Conservation (phyloP, 64 coral and sea anemone species). For the Porites australiensis region DNA sequence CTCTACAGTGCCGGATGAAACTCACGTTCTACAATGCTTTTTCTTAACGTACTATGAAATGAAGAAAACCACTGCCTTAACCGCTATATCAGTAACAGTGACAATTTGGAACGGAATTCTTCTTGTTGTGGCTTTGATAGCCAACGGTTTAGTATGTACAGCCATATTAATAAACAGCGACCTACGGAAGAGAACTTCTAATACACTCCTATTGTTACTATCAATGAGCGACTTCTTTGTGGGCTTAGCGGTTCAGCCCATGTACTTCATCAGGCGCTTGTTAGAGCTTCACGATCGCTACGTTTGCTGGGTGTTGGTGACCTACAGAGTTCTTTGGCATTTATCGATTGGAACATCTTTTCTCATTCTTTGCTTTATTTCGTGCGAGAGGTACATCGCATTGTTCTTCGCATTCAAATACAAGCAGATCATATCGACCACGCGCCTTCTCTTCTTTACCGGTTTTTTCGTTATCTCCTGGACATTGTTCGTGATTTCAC, state of each 20-base stretch:
- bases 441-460: not conserved
- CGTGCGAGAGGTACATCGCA: slow-evolving; percentile 48
- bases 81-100: not conserved
- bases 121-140: not conserved
- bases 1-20: not conserved
- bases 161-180: slow-evolving; percentile 45
- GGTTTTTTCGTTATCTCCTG: slow-evolving; percentile 19
- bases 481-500: slow-evolving; percentile 23
- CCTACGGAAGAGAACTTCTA: slow-evolving; percentile 9
- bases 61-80: not conserved
- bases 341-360: slow-evolving; percentile 59
- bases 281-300: slow-evolving; percentile 41
- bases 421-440: slow-evolving; percentile 16
- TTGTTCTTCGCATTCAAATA: slow-evolving; percentile 61
- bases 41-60: slow-evolving; percentile 30
- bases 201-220: slow-evolving; percentile 25
- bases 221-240: slow-evolving; percentile 62
- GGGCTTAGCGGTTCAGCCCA: slow-evolving; percentile 18
- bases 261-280: slow-evolving; percentile 35
- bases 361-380: slow-evolving; percentile 21
- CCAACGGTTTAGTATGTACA: slow-evolving; percentile 31
- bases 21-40: slow-evolving; percentile 12
- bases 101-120: slow-evolving; percentile 43
- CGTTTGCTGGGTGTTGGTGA: slow-evolving; percentile 44
- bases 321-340: slow-evolving; percentile 56